Conservation (phyloP, 2,888 invertebrate genomes). For the Prosopocoilus inquinatus region DNA sequence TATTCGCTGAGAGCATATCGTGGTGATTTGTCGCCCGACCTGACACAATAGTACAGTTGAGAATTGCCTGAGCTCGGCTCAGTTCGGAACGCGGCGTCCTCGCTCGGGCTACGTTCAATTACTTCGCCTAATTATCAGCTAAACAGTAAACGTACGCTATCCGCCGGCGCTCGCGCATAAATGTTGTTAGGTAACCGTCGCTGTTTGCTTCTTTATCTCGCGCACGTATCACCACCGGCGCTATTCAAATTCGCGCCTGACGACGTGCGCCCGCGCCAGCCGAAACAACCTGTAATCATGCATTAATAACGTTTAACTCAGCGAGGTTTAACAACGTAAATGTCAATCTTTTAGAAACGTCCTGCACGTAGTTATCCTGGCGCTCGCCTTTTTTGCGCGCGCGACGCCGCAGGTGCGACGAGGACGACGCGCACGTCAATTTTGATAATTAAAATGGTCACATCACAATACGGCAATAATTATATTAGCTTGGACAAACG, state of each 20-base stretch:
- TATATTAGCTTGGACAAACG: slow-evolving; percentile 26
- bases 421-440: slow-evolving; percentile 17
- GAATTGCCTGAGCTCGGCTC: slow-evolving; percentile 33
- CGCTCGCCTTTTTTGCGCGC: slow-evolving; percentile 10
- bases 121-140: slow-evolving; percentile 46
- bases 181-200: slow-evolving; percentile 2
- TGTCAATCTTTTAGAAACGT: slow-evolving; percentile 33
- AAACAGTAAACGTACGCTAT: slow-evolving; percentile 38
- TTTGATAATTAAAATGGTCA: slow-evolving; percentile 24
- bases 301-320: slow-evolving; percentile 41
- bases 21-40: slow-evolving; percentile 40
- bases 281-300: slow-evolving; percentile 38
- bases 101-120: slow-evolving; percentile 42
- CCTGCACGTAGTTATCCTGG: slow-evolving; percentile 21
- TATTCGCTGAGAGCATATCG: slow-evolving; percentile 33
- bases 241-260: neutral
- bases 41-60: slow-evolving; percentile 41
- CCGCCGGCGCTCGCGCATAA: slow-evolving; percentile 32
- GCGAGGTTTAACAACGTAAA: slow-evolving; percentile 35
- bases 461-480: slow-evolving; percentile 24
- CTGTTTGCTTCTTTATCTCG: slow-evolving; percentile 15
- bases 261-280: slow-evolving; percentile 5
- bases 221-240: slow-evolving; percentile 6
- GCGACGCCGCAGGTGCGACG: slow-evolving; percentile 6
- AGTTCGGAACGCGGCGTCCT: slow-evolving; percentile 29